These are phyloP conservation scores for Notocelia uddmanniana DNA, from an alignment of 2,888 invertebrate species.

Conservation along the genomic window DNA sequence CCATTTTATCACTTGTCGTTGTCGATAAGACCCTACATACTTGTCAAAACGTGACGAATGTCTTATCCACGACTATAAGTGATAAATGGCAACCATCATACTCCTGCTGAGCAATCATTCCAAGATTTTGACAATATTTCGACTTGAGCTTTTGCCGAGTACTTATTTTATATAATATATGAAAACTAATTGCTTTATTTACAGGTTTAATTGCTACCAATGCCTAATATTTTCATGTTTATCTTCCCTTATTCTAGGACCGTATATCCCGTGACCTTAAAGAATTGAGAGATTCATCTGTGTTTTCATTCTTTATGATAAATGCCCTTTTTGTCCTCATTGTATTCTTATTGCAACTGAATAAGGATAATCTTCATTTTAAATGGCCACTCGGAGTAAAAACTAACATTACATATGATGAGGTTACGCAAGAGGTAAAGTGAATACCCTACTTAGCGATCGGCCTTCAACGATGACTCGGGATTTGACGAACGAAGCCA, in stretches of 20 bases:
- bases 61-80: too few relatives aligned
- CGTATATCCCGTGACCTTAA: constrained; percentile 96
- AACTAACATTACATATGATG: constrained; percentile 96
- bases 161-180: neutral
- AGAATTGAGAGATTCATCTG: constrained; percentile 97
- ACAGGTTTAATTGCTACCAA: constrained; percentile 53
- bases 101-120: too few relatives aligned
- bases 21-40: too few relatives aligned
- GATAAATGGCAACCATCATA: too few relatives aligned
- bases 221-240: constrained; percentile 52
- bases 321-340: constrained; percentile 99
- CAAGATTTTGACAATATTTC: neutral
- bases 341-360: constrained; percentile 98
- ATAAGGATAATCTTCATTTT: constrained; percentile 98
- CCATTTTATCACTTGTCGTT: too few relatives aligned
- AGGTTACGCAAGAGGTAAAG: constrained; percentile 96
- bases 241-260: constrained; percentile 89
- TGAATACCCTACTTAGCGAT: constrained; percentile 76
- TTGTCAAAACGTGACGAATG: too few relatives aligned
- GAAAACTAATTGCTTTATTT: constrained; percentile 53
- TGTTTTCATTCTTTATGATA: constrained; percentile 99
- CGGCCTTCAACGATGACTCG: constrained; percentile 83
- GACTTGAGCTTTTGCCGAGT: neutral
- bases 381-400: constrained; percentile 98
- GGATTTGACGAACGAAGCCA: constrained; percentile 51